A percentile compares a stretch with the other conserved stretches of the same genome.
Evolutionary conservation across 2,888 invertebrate species (phyloP).

Genomic region (Cyaniris semiargus): DNA sequence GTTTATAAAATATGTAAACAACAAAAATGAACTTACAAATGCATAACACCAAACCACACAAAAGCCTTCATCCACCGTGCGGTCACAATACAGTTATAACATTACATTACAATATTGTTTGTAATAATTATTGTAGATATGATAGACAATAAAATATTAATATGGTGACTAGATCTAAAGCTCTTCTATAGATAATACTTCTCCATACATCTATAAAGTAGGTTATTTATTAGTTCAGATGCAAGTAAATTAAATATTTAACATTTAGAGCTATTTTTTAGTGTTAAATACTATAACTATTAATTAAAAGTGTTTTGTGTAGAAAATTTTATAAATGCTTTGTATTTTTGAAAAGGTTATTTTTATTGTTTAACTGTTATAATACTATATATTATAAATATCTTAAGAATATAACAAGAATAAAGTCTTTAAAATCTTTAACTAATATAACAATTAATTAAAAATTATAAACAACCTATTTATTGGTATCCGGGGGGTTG

Average conservation of each 20-base stretch:
- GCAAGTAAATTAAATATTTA: neutral
- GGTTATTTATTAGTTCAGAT: constrained; percentile 18
- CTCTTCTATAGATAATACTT: constrained; percentile 3
- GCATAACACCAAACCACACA: constrained; percentile 65
- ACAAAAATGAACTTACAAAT: constrained; percentile 66
- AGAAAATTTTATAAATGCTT: constrained; percentile 19
- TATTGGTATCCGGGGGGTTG: constrained; percentile 86
- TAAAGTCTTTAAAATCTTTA: constrained; percentile 22
- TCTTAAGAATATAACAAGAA: constrained; percentile 20
- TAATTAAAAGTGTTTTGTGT: neutral
- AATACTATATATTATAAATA: neutral
- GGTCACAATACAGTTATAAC: constrained; percentile 44
- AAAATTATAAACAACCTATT: constrained; percentile 37
- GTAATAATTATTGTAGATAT: neutral
- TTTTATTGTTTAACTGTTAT: neutral
- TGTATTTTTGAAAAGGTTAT: constrained; percentile 23
- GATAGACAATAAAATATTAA: constrained; percentile 5
- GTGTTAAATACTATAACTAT: neutral
- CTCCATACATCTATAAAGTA: neutral
- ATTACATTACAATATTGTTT: constrained; percentile 20
- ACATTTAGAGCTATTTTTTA: neutral
- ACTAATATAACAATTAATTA: constrained; percentile 3
- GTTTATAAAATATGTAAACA: constrained; percentile 54
- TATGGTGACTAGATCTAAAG: constrained; percentile 7
- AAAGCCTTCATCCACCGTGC: constrained; percentile 40